Evolutionary conservation across 1,140 invertebrate genomes (phyloP), one percentile per base, ranked within the genome.

Genomic region (Drosophila lini): DNA sequence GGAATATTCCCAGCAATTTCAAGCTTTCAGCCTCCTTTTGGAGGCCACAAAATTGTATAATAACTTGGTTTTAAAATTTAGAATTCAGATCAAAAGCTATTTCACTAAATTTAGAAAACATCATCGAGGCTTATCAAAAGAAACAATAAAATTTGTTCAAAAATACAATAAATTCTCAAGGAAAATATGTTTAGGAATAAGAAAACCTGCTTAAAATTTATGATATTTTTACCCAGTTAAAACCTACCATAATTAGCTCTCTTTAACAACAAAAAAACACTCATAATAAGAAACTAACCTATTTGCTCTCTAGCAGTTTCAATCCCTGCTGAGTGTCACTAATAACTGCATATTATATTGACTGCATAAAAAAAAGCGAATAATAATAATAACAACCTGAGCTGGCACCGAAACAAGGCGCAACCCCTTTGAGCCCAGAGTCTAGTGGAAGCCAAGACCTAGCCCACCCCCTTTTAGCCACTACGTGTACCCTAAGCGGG

Each of bases 321-420:
- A 71, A 70, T 52, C 22, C 40, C 44, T 16, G 61, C 36, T 45
- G n/a, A 44, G 71, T 86, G 82, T 88, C 82, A 82, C 79, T 79
- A 82, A 88, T 88, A 81, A 79, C 65, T 71, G 79, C 57, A 81
- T 76, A 82, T 79, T 85, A 81, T 88, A 85, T 88, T 88, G 83
- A 88, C 79, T 85, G 82, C 75, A 52, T 71, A 38, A 62, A 42
- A 70, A 64, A n/a, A n/a, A 3, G 16, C 32, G 11, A 34, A 44
- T 64, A 53, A 44, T 40, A 32, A 22, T 40, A 32, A 28, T 28
- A 28, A 22, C 34, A 16, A 41, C n/a, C 44, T 47, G 58, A 60
- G 63, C 58, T 79, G 80, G 65, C 76, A 79, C 61, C 47, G 31
- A 78, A 74, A 81, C 59, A 31, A 42, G 44, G 60, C 41, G 60